Evolutionary conservation across 2,797 vertebrate species (phyloP).

Genomic region (Ciconia nigra): DNA sequence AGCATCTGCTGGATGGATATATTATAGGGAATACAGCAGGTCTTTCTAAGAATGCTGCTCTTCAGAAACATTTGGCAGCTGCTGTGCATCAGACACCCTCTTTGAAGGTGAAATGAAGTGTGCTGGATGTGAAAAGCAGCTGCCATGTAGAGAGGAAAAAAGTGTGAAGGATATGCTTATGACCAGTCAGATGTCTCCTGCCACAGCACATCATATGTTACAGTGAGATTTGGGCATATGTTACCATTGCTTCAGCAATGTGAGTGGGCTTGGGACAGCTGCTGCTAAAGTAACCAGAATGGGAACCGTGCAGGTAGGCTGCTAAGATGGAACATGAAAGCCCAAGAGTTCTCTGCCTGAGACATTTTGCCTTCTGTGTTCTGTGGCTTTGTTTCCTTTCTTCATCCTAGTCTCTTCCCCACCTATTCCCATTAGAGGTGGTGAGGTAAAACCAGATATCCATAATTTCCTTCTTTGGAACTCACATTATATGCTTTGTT

Average conservation of each 20-base stretch:
- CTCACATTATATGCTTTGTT: neutral
- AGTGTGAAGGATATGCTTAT: neutral
- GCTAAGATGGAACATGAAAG: neutral
- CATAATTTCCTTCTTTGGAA: neutral
- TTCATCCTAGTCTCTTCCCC: neutral
- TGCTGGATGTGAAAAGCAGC: neutral
- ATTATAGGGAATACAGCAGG: neutral
- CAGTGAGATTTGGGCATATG: neutral
- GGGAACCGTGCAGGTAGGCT: neutral
- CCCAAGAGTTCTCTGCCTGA: neutral
- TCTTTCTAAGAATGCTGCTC: neutral
- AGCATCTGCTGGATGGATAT: neutral
- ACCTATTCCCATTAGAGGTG: accelerated
- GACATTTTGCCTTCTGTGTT: neutral
- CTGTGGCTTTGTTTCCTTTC: neutral
- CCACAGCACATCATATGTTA: neutral
- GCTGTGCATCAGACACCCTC: neutral
- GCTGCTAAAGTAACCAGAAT: neutral
- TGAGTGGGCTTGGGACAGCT: neutral
- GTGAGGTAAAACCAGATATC: neutral
- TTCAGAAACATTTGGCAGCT: neutral
- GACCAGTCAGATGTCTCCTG: neutral
- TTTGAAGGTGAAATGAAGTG: neutral
- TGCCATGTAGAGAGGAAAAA: neutral
- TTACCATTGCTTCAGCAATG: neutral